Evolutionary conservation across 1,140 invertebrate species (phyloP).

Genomic region (Philopotamus ludificatus): DNA sequence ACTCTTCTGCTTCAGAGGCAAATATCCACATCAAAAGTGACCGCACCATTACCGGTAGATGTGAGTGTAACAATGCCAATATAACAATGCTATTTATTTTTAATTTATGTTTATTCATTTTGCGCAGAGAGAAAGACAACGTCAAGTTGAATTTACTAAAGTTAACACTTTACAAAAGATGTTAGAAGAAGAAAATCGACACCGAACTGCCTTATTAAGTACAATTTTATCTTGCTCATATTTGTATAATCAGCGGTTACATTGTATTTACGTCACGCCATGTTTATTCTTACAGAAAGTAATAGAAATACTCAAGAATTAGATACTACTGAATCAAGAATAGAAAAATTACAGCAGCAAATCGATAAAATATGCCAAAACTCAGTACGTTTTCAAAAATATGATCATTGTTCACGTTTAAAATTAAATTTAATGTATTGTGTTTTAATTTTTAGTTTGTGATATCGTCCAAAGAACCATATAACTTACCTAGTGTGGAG

Average conservation of each 20-base stretch:
- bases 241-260: neutral
- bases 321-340: constrained; percentile 48
- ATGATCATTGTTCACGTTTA: neutral
- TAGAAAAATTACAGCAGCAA: constrained; percentile 48
- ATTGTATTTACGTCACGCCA: too few relatives aligned
- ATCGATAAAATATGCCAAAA: constrained; percentile 43
- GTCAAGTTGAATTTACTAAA: constrained; percentile 72
- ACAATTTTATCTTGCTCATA: constrained; percentile 6
- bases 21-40: constrained; percentile 60
- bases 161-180: constrained; percentile 75
- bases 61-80: constrained; percentile 56
- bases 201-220: constrained; percentile 67
- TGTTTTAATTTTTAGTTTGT: neutral
- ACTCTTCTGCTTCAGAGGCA: constrained; percentile 46
- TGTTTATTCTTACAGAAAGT: too few relatives aligned
- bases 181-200: constrained; percentile 76
- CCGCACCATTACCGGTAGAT: constrained; percentile 85
- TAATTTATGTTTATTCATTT: constrained; percentile 30
- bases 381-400: constrained; percentile 17
- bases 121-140: constrained; percentile 74
- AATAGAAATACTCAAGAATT: constrained; percentile 49
- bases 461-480: neutral
- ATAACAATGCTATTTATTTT: neutral
- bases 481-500: constrained; percentile 9
- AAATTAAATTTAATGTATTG: neutral